Evolutionary conservation across 2,113 vertebrate genomes (phyloP), one percentile per base, ranked within the genome.

Genomic region (Paraplagusia blochii): DNA sequence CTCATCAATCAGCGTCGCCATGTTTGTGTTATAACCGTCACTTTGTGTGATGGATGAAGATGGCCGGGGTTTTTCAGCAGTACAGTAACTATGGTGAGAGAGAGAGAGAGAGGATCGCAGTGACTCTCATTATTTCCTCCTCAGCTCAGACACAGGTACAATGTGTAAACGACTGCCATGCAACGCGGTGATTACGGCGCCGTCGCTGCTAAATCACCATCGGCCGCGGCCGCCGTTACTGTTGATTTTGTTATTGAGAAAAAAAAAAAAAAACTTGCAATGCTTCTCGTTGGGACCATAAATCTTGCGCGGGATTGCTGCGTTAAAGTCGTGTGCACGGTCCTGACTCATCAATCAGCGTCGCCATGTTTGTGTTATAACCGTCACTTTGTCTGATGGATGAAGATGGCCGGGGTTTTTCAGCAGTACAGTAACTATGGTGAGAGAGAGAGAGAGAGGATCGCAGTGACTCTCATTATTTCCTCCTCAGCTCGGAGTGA

Each of bases 1-100:
- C 71, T 86, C 80, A 87, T 83, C 79, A 85, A 81, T 86, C 81
- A 83, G 54, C 66, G 64, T 52, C 53, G 66, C 68, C 72, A 80
- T 85, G 74, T 85, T 85, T 80, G 69, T 81, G 78, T 85, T 80
- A 80, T 75, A 82, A 80, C 80, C 82, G 84, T 69, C 79, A 82
- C 77, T 83, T 79, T 76, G 66, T 78, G 66, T 83, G 83, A 84
- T 80, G 64, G 76, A 88, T 84, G 81, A 72, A 74, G 66, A 82
- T 76, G 65, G 74, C 53, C 71, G 72, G 82, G 82, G 72, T 83
- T 29, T 29, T 29, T 59, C 55, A 82, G 71, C 81, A 64, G 69
- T 79, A 80, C 61, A 65, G 70, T 74, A 66, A 53, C 69, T 58
- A 65, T 69, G 62, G 72, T 63, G 22, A 29, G 22, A 29, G 22